Evolutionary conservation across 1,140 invertebrate species (phyloP).

Genomic region (Ganaspis sp.): DNA sequence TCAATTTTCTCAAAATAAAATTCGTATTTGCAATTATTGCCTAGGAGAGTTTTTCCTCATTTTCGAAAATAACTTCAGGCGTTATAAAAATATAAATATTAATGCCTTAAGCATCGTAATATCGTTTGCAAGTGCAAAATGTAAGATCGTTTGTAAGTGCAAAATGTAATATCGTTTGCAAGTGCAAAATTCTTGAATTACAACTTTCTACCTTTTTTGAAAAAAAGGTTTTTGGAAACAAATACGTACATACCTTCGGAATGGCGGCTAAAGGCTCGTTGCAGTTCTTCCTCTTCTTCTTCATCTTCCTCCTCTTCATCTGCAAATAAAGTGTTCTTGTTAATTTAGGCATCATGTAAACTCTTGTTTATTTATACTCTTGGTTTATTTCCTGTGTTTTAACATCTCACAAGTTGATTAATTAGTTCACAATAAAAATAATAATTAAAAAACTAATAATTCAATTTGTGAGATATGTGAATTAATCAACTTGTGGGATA

Average conservation of each 20-base stretch:
- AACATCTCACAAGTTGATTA: too few species aligned
- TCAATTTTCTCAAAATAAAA: background rate
- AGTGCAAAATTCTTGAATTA: background rate
- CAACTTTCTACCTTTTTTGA: background rate
- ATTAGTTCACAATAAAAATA: too few species aligned
- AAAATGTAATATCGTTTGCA: too few species aligned
- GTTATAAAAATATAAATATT: background rate
- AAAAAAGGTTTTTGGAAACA: too few species aligned
- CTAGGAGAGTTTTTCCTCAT: background rate
- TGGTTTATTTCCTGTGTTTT: too few species aligned
- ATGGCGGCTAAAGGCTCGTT: constrained; percentile 63
- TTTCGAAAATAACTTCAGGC: background rate
- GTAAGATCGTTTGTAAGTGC: too few species aligned
- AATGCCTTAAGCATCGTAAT: too few species aligned
- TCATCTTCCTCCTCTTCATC: constrained; percentile 60
- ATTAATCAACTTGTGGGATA: too few species aligned
- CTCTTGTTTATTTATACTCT: too few species aligned
- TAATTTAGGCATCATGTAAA: background rate
- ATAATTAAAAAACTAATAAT: too few species aligned
- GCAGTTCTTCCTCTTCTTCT: constrained; percentile 66
- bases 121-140: too few species aligned
- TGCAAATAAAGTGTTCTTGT: background rate
- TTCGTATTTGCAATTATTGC: constrained; percentile 35
- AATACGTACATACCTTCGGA: constrained; percentile 58
- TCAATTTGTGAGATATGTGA: too few species aligned